phyloP scores from a whole-genome alignment of 2,888 invertebrate genomes.

The Mythimna albipuncta region DNA sequence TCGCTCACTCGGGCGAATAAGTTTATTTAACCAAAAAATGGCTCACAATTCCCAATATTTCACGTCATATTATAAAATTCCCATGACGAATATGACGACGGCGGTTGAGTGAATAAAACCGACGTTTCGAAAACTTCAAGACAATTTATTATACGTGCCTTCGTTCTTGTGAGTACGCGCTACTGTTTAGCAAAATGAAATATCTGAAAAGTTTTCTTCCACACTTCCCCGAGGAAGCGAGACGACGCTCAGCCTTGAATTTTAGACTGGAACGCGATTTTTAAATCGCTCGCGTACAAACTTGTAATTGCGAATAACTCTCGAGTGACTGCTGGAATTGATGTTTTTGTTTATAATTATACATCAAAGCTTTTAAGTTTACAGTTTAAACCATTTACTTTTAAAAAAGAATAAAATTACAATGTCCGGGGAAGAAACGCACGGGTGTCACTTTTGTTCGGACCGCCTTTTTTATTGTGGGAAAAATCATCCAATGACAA shows the following conservation, averaged over 20 bases:
- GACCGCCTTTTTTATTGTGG: too few species aligned
- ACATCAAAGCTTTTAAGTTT: conserved; percentile 1
- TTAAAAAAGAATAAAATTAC: too few species aligned
- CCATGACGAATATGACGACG: conserved; percentile 64
- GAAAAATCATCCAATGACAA: too few species aligned
- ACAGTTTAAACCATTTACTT: too few species aligned
- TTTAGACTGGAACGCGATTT: conserved; percentile 42
- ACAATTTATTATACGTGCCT: conserved; percentile 79
- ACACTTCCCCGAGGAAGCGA: conserved; percentile 5
- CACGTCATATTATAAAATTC: conserved; percentile 60
- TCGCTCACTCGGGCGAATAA: conserved; percentile 22
- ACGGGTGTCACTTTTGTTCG: too few species aligned
- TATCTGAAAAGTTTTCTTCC: conserved; percentile 67
- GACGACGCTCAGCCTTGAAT: conserved; percentile 23
- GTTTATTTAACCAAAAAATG: conserved; percentile 42
- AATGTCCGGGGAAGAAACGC: too few species aligned
- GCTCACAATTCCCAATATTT: conserved; percentile 51
- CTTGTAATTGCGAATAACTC: conserved; percentile 27
- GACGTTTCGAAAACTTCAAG: conserved; percentile 71
- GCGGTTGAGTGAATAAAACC: conserved; percentile 68
- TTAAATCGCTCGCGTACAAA: conserved; percentile 25
- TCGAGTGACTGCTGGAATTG: conserved; percentile 8
- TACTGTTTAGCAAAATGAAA: conserved; percentile 76
- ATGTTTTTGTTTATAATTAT: conserved; percentile 18
- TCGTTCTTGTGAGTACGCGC: conserved; percentile 71